Base-by-base conservation (phyloP, 2,797 vertebrate genomes). In the Poecilia picta region DNA sequence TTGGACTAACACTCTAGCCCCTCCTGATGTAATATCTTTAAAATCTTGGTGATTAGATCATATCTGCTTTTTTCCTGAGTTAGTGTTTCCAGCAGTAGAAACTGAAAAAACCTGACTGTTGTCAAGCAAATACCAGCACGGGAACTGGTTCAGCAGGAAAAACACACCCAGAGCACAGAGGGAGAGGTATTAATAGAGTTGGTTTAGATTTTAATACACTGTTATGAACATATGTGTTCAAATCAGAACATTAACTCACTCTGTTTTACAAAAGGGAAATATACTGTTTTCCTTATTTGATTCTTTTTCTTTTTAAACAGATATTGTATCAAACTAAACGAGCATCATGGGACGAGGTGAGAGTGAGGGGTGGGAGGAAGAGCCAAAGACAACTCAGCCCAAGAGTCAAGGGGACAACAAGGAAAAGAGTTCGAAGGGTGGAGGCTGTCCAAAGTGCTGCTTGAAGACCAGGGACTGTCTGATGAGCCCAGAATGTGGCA, bases 401-500 rank as follows among this genome's bases (percentile, higher is more conserved):
- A 16, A 53, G 62, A 89, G 1, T 0, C 2, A 79, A 4, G 18
- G 43, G 4, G 79, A 83, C 0, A 31, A 33, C 0, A 55, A 81
- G 25, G 74, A 6, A 0, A 46, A 25, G 1, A 49, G 59, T 31
- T 82, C 88, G 0, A 33, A 45, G 23, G 83, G 81, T 46, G 85
- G 83, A 11, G 84, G 81, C 18, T 95, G 95, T 77, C 85, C 83
- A 16, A 81, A 3, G 39, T 95, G 95, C 86, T 95, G 95, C 87
- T 0, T 91, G 71, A 39, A 43, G 68, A 89, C 91, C 0, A 80
- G 71, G 53, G 39, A 91, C 66, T 95, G 94, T 66, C 83, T 95
- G 77, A 95, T 95, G 94, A 95, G 94, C 49, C 1, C 71, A 0
- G 95, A 95, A 84, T 95, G 95, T 2, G 89, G 93, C 15, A 57